A percentile compares a stretch with the other conserved stretches of the same genome.
Conservation (phyloP, 1,140 invertebrate genomes). For the Dendroctonus valens region DNA sequence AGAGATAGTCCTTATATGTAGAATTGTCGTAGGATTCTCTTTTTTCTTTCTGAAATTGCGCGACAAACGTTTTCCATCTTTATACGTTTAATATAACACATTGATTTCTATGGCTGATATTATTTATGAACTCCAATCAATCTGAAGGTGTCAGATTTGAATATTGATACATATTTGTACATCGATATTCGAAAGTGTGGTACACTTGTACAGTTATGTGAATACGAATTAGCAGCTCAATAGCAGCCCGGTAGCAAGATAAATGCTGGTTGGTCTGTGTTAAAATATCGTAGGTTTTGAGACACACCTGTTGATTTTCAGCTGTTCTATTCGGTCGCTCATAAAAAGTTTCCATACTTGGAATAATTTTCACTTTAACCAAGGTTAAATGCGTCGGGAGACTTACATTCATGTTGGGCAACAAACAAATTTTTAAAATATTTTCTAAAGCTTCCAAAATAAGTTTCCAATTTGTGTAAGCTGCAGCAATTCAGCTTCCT, state of each 20-base stretch:
- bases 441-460: too few species aligned
- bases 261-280: neutral
- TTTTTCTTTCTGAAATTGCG: conserved; percentile 23
- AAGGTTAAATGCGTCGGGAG: too few species aligned
- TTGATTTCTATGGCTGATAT: neutral
- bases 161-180: conserved; percentile 20
- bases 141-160: conserved; percentile 29
- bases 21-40: conserved; percentile 33
- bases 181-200: conserved; percentile 24
- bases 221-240: conserved; percentile 16
- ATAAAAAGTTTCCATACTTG: too few species aligned
- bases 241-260: conserved; percentile 15
- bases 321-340: neutral
- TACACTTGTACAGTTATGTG: conserved; percentile 17
- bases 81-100: neutral
- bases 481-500: too few species aligned
- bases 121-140: conserved; percentile 18
- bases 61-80: conserved; percentile 26
- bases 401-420: too few species aligned
- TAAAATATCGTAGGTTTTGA: neutral
- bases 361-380: too few species aligned
- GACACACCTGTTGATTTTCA: neutral
- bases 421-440: too few species aligned
- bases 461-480: too few species aligned
- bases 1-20: conserved; percentile 36